These are phyloP conservation scores for Musca vetustissima DNA, from an alignment of 1,140 invertebrate genomes.

Conservation along the genomic window DNA sequence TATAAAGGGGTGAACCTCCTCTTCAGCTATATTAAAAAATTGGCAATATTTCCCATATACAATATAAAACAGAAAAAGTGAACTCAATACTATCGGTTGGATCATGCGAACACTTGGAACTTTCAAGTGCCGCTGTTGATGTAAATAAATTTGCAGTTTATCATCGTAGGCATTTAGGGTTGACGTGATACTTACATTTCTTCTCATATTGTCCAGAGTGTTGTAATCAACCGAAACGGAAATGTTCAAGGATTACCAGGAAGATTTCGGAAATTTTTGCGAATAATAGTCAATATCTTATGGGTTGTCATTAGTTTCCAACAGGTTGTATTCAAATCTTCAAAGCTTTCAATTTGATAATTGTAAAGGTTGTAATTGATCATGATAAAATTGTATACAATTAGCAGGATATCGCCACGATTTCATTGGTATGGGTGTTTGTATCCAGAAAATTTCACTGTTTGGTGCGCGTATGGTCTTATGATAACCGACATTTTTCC, in stretches of 20 bases:
- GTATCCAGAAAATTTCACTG: too few relatives aligned
- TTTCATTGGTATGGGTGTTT: too few relatives aligned
- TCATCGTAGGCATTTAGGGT: background rate
- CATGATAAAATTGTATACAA: background rate
- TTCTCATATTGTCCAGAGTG: background rate
- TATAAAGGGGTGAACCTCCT: too few relatives aligned
- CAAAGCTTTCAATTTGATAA: background rate
- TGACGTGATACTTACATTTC: background rate
- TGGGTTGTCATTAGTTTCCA: background rate
- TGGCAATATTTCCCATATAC: too few relatives aligned
- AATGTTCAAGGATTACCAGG: background rate
- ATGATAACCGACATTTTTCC: too few relatives aligned
- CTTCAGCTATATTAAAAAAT: too few relatives aligned
- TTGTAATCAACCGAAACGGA: background rate
- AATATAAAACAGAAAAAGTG: too few relatives aligned
- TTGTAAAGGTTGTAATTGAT: background rate
- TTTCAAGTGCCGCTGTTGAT: conserved; percentile 8
- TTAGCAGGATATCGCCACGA: background rate
- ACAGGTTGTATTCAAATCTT: background rate
- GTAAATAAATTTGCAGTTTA: conserved; percentile 5
- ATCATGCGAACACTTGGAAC: background rate
- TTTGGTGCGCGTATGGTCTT: too few relatives aligned
- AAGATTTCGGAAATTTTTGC: background rate
- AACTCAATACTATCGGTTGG: background rate
- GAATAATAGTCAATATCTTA: background rate